A percentile compares a stretch with the other conserved stretches of the same genome.
These are phyloP conservation scores for Malacoraja senta DNA, from an alignment of 2,797 vertebrate species.

Conservation along the genomic window DNA sequence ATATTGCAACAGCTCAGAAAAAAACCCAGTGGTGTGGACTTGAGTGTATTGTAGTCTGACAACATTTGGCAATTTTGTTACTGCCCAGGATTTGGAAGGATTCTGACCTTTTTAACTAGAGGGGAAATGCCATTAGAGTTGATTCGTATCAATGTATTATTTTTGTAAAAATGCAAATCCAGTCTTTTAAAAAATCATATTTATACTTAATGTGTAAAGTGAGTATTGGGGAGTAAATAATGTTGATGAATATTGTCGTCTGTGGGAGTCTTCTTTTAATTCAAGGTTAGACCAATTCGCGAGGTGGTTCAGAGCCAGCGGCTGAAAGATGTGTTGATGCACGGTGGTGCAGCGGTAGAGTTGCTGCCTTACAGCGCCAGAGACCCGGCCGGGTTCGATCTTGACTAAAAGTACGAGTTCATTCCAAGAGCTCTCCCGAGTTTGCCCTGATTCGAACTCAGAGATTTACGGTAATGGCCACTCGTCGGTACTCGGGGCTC, in stretches of 20 bases:
- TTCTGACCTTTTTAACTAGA: constrained; percentile 44
- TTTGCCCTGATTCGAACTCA: no score
- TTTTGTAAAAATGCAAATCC: constrained; percentile 74
- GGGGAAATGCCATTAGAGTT: constrained; percentile 49
- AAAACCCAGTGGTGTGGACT: constrained; percentile 57
- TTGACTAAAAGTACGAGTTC: no score
- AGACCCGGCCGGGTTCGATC: no score
- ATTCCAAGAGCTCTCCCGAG: no score
- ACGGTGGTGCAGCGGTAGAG: no score
- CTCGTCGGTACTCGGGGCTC: no score
- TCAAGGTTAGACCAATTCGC: neutral
- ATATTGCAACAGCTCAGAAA: constrained; percentile 51
- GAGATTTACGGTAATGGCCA: no score
- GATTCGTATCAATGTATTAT: constrained; percentile 69
- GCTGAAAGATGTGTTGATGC: constrained; percentile 40
- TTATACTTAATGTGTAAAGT: constrained; percentile 68
- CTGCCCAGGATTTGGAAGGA: constrained; percentile 58
- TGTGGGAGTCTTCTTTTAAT: constrained; percentile 5
- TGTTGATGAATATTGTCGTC: constrained; percentile 45
- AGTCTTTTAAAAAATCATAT: constrained; percentile 67
- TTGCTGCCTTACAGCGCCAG: no score
- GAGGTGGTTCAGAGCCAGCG: constrained; percentile 19
- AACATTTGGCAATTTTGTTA: constrained; percentile 53
- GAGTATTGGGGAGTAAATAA: constrained; percentile 66
- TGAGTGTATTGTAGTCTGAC: constrained; percentile 50